Base-by-base conservation (phyloP, 35 echinoderm and acorn worm genomes). In the Strongylocentrotus purpuratus region DNA sequence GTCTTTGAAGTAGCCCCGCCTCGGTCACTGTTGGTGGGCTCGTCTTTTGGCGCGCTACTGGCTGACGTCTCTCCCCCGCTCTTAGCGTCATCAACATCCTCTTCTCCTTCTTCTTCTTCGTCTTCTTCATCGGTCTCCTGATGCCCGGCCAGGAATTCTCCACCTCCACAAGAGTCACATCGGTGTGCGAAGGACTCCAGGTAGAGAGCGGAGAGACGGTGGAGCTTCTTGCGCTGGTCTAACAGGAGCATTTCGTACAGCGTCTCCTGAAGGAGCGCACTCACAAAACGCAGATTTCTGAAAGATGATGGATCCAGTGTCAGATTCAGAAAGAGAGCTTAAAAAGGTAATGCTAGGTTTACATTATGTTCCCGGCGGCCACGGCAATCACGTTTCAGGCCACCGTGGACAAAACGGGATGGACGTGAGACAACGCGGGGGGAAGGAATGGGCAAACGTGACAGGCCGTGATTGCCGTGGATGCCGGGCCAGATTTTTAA, bases 171-270 rank as follows among this genome's bases (percentile, higher is more conserved):
- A 4, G 96, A 86, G 89, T 94, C 90, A 88, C 98, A 99, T 61
- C 97, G 98, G 61, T 99, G 98, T 3, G 98, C 98, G 28, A 97
- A 96, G 22, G 96, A 95, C 89, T 99, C 98, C 2, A 99, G 95
- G 91, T 91, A 99, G 88, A 96, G 86, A 22, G 98, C 98, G 33
- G 98, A 92, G 22, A 95, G 87, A 2, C 96, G 96, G 47, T 99
- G 98, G 11, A 99, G 97, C 35, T 97, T 98, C 48, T 94, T 94
- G 11, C 96, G 96, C 86, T 99, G 98, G 31, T 99, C 96, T 18
- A 59, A 86, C 9, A 99, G 92, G 33, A 99, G 96, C 86, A 99
- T 92, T 46, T 94, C 96, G 85, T 96, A 98, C 0, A 97, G 97
- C 1, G 97, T 97, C 92, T 99, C 98, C 52, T 98, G 98, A 88